Conservation (phyloP, 2,113 vertebrate species). For the Eulacestoma nigropectus region DNA sequence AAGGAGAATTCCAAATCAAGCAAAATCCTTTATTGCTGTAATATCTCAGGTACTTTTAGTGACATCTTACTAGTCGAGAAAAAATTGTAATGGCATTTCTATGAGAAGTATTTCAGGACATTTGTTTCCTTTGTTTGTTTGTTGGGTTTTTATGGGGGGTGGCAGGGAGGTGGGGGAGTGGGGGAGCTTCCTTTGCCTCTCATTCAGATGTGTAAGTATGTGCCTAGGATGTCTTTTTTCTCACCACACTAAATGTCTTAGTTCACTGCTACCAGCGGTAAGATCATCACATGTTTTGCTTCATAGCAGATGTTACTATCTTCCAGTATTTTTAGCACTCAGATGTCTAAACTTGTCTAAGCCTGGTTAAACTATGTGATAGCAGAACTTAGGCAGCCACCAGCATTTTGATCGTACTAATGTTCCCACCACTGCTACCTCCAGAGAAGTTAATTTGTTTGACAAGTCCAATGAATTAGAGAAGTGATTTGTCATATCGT, state of each 20-base stretch:
- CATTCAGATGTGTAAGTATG: not conserved
- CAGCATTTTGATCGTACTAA: not conserved
- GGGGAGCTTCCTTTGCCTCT: not conserved
- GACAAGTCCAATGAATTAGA: slow-evolving; percentile 54
- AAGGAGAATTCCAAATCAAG: not conserved
- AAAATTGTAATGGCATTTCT: not conserved
- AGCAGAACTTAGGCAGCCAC: slow-evolving; percentile 26
- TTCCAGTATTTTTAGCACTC: slow-evolving; percentile 30
- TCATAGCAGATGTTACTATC: slow-evolving; percentile 35
- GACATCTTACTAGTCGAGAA: not conserved
- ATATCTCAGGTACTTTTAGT: not conserved
- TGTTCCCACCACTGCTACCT: not conserved
- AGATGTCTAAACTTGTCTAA: slow-evolving; percentile 43
- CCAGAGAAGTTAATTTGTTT: slow-evolving; percentile 55
- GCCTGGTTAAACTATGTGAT: slow-evolving; percentile 30
- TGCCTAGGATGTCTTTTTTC: not conserved
- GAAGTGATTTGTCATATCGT: slow-evolving; percentile 43
- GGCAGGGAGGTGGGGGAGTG: too few species aligned
- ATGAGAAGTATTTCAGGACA: not conserved
- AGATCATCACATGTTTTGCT: not conserved
- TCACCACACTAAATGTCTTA: not conserved
- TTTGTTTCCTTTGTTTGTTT: not conserved
- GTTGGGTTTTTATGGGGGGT: not conserved
- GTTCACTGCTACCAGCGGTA: not conserved
- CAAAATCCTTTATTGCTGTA: not conserved